Evolutionary conservation across 2,113 vertebrate species (phyloP), one percentile per base, ranked within the genome.

Genomic region (Rhinopomastus cyanomelas): DNA sequence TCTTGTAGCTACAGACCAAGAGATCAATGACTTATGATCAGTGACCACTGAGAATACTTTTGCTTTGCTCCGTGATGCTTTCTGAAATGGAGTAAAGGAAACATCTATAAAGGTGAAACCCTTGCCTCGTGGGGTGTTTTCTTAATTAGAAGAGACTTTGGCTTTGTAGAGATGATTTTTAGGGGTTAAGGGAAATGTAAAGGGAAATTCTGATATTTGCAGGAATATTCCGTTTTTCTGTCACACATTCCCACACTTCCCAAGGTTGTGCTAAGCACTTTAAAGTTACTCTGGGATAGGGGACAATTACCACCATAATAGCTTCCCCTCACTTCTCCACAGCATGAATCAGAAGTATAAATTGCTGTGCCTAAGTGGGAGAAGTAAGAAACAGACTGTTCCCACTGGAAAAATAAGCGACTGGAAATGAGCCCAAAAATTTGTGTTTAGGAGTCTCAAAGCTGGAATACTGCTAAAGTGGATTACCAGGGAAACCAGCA

Each of bases 341-440:
- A 83, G 73, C 91, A 86, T 81, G 89, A 94, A 92, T 88, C 93
- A 86, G 76, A 91, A 93, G 82, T 86, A 95, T 65, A 94, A 94
- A 92, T 88, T 88, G 91, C 91, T 78, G 51, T 64, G 68, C 57
- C 90, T 92, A 92, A 96, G 80, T 86, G 57, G 83, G 85, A 95
- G 86, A 95, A 92, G 80, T 72, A 91, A 95, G 85, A 95, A 95
- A 94, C 86, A 93, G 89, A 89, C 85, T 95, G 85, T 76, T 95
- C 95, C 94, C 91, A 36, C 69, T 95, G 93, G 94, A 95, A 91
- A 88, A 76, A 90, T 94, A 94, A 89, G 88, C 79, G 92, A 91
- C 90, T 96, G 88, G 93, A 95, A 96, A 95, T 92, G 95, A 94
- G 90, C 85, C 91, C 85, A 91, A 96, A 95, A 94, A 89, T 59